Percentiles rank a stretch among this genome's conserved stretches.
phyloP scores from a whole-genome alignment of 2,113 vertebrate species.

The Elgaria multicarinata region DNA sequence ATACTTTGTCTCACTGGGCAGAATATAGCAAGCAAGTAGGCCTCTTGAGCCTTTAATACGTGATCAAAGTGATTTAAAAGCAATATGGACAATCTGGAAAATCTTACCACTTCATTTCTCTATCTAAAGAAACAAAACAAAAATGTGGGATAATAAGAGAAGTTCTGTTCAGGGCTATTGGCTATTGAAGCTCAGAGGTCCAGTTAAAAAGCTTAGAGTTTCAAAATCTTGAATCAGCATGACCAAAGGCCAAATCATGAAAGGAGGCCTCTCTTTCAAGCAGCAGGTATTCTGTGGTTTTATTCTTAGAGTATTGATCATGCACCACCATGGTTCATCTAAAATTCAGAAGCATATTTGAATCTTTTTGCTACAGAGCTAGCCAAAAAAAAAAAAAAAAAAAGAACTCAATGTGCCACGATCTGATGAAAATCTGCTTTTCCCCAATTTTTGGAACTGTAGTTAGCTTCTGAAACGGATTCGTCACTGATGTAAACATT shows the following conservation, averaged over 20 bases:
- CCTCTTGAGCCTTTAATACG: neutral
- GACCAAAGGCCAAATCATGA: neutral
- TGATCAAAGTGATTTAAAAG: neutral
- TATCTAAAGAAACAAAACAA: neutral
- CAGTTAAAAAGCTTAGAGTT: neutral
- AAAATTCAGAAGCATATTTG: slow-evolving; percentile 28
- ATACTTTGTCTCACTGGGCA: neutral
- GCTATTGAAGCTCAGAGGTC: neutral
- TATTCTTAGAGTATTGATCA: slow-evolving; percentile 26
- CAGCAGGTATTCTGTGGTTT: slow-evolving; percentile 6
- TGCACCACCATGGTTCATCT: neutral
- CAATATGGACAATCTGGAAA: neutral
- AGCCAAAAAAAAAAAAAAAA: slow-evolving; percentile 12
- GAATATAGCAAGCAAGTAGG: neutral
- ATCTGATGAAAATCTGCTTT: slow-evolving; percentile 33
- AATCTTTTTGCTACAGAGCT: slow-evolving; percentile 14
- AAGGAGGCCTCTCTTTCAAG: neutral
- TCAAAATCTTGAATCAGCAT: neutral
- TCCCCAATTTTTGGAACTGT: slow-evolving; percentile 37
- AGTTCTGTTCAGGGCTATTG: neutral
- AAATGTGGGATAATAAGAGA: neutral
- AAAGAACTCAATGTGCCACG: neutral
- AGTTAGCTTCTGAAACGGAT: slow-evolving; percentile 61
- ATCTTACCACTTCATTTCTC: neutral
- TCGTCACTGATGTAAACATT: slow-evolving; percentile 66